A percentile compares a stretch with the other conserved stretches of the same genome.
Evolutionary conservation across 2,888 invertebrate genomes (phyloP).

Genomic region (Osmoderma eremita): DNA sequence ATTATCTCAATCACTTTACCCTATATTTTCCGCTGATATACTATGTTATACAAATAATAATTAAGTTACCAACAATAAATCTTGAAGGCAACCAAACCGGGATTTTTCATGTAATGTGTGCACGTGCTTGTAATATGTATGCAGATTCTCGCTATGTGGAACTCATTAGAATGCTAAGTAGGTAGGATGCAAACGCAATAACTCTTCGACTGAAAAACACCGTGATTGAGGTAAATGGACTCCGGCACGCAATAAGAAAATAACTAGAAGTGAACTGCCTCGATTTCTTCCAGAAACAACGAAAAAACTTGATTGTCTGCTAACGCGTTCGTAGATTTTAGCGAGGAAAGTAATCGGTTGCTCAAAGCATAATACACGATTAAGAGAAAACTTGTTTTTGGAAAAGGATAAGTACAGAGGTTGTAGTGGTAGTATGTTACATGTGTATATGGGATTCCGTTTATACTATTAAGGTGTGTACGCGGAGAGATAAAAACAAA

Average conservation of each 20-base stretch:
- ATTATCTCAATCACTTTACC: no score
- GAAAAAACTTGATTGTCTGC: not conserved
- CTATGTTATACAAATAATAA: no score
- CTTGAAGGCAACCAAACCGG: no score
- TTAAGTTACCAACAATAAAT: no score
- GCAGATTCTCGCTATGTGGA: not conserved
- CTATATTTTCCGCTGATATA: no score
- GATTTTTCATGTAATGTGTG: no score
- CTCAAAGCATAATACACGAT: not conserved
- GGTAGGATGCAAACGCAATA: conserved; percentile 11
- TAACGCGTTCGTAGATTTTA: conserved; percentile 8
- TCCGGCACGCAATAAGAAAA: conserved; percentile 5
- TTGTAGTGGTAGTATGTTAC: not conserved
- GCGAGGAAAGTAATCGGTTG: conserved; percentile 21
- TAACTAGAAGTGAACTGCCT: not conserved
- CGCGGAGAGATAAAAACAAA: conserved; percentile 10
- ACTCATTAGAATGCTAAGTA: conserved; percentile 14
- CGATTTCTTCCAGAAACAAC: not conserved
- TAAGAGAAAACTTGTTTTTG: conserved; percentile 31
- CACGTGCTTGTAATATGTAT: no score
- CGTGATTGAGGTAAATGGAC: conserved; percentile 6
- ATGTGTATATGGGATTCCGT: not conserved
- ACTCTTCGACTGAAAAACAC: not conserved
- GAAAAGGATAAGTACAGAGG: not conserved
- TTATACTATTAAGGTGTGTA: not conserved